Evolutionary conservation across 1,140 invertebrate genomes (phyloP).

Genomic region (Leptinotarsa lineolata): DNA sequence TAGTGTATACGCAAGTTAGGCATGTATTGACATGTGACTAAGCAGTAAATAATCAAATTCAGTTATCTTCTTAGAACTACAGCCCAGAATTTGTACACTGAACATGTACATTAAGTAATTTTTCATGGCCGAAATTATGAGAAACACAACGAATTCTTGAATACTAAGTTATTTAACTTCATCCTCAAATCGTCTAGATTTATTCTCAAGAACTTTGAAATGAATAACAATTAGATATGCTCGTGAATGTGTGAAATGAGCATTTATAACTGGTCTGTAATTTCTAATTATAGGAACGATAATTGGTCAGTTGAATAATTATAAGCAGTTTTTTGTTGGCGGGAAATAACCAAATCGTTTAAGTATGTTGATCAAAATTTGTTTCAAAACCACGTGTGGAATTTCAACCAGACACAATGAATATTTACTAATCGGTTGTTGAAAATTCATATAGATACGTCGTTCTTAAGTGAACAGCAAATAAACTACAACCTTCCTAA

Average conservation of each 20-base stretch:
- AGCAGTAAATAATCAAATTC: not conserved
- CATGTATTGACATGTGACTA: not conserved
- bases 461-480: not conserved
- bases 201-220: not conserved
- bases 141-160: not conserved
- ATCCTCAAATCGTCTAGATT: not conserved
- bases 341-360: not conserved
- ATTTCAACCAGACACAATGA: not conserved
- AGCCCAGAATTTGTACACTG: not conserved
- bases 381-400: not conserved
- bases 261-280: not conserved
- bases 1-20: not conserved
- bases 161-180: not conserved
- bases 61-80: not conserved
- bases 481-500: not conserved
- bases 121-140: not conserved
- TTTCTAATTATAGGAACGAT: not conserved
- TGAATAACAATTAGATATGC: not conserved
- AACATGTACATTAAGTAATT: not conserved
- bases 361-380: not conserved
- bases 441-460: not conserved
- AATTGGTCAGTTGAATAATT: not conserved
- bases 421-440: not conserved
- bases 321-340: not conserved
- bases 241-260: not conserved